These are phyloP conservation scores for Prochilodus magdalenae DNA, from an alignment of 2,113 vertebrate species.

Conservation along the genomic window DNA sequence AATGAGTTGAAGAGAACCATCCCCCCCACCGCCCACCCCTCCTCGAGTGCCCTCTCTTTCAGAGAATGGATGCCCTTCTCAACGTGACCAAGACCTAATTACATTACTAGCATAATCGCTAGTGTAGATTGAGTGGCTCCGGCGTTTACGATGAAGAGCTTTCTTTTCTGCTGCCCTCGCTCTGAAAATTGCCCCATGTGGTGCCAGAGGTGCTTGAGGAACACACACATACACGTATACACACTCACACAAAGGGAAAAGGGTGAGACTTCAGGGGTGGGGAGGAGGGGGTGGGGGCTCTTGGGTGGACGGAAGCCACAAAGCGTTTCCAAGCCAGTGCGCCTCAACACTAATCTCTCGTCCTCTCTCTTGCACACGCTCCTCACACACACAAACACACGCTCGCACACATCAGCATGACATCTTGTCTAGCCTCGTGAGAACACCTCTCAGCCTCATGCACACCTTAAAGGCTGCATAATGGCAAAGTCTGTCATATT, in stretches of 20 bases:
- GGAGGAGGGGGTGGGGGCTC: neutral
- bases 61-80: slow-evolving; percentile 38
- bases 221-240: slow-evolving; percentile 25
- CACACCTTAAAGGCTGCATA: slow-evolving; percentile 44
- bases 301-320: slow-evolving; percentile 16
- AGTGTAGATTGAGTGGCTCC: slow-evolving; percentile 33
- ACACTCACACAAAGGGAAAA: slow-evolving; percentile 13
- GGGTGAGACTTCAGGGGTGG: neutral
- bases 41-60: slow-evolving; percentile 22
- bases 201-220: slow-evolving; percentile 14
- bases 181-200: slow-evolving; percentile 39
- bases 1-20: slow-evolving; percentile 19
- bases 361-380: slow-evolving; percentile 39
- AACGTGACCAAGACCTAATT: slow-evolving; percentile 48
- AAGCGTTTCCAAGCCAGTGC: slow-evolving; percentile 45
- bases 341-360: slow-evolving; percentile 44
- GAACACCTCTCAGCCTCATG: slow-evolving; percentile 23
- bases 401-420: slow-evolving; percentile 7
- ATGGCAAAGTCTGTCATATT: slow-evolving; percentile 39
- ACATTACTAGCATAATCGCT: slow-evolving; percentile 43
- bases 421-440: slow-evolving; percentile 31
- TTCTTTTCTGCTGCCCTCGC: slow-evolving; percentile 17
- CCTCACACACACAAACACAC: slow-evolving; percentile 1
- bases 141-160: slow-evolving; percentile 38
- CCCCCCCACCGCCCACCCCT: neutral